Evolutionary conservation across 2,113 vertebrate genomes (phyloP).

Genomic region (Microtus richardsoni): DNA sequence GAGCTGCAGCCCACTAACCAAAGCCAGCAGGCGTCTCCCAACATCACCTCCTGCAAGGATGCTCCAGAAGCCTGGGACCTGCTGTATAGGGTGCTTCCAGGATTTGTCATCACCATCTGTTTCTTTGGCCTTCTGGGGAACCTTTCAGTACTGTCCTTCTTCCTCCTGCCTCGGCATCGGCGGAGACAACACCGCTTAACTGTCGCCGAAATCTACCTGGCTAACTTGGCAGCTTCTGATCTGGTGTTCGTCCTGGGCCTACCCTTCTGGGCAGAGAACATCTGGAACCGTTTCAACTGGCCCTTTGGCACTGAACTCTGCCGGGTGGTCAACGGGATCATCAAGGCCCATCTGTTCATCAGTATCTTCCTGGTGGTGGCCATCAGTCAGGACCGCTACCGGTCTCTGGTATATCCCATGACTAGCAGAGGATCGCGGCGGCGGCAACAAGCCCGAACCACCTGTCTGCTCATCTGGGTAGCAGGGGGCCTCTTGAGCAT

Average conservation of each 20-base stretch:
- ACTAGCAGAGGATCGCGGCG: conserved; percentile 85
- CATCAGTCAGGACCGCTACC: conserved; percentile 91
- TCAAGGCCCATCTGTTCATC: conserved; percentile 90
- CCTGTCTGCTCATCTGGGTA: conserved; percentile 90
- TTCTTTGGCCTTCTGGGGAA: conserved; percentile 90
- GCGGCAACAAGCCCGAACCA: conserved; percentile 86
- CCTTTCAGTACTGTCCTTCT: conserved; percentile 87
- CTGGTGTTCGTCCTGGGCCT: conserved; percentile 90
- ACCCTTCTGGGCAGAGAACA: conserved; percentile 93
- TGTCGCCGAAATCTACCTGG: conserved; percentile 91
- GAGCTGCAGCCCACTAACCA: conserved; percentile 53
- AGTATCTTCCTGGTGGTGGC: conserved; percentile 93
- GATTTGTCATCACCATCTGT: conserved; percentile 85
- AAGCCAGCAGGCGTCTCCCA: conserved; percentile 42
- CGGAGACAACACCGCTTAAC: conserved; percentile 83
- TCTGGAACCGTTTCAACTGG: conserved; percentile 89
- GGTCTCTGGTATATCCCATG: conserved; percentile 90
- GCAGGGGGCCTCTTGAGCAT: conserved; percentile 86
- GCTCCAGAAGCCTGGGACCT: conserved; percentile 84
- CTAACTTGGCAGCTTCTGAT: conserved; percentile 92
- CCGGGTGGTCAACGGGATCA: conserved; percentile 86
- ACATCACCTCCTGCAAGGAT: conserved; percentile 43
- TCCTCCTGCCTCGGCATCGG: conserved; percentile 87
- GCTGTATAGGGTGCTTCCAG: conserved; percentile 83
- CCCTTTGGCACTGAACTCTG: conserved; percentile 90